A percentile compares a stretch with the other conserved stretches of the same genome.
phyloP scores from a whole-genome alignment of 2,113 vertebrate species.

The Guaruba guarouba region DNA sequence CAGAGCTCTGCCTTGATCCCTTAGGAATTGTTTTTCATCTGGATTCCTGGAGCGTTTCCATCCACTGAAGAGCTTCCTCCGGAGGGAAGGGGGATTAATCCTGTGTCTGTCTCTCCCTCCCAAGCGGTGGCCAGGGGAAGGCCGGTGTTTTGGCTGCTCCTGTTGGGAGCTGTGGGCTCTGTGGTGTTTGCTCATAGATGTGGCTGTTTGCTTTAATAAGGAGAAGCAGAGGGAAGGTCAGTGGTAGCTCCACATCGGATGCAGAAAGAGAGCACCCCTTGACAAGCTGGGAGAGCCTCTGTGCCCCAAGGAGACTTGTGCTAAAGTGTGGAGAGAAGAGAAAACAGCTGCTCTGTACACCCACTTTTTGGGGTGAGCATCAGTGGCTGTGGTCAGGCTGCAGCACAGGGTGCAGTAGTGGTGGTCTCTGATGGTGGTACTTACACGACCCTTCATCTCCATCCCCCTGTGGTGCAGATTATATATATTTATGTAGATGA shows the following conservation, averaged over 20 bases:
- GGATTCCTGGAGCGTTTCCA: slow-evolving; percentile 29
- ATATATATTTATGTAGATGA: too few relatives aligned
- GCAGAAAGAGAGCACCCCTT: background rate
- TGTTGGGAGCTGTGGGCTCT: background rate
- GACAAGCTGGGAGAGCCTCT: background rate
- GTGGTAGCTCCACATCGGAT: background rate
- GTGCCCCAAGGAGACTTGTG: background rate
- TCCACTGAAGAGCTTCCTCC: background rate
- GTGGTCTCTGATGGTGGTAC: background rate
- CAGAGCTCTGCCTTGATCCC: background rate
- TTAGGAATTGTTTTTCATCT: background rate
- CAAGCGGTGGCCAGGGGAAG: rapidly evolving
- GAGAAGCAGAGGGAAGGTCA: background rate
- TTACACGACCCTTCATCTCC: background rate
- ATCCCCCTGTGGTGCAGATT: background rate
- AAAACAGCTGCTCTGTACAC: rapidly evolving
- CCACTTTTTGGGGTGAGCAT: background rate
- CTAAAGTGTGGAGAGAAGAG: rapidly evolving
- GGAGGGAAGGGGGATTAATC: background rate
- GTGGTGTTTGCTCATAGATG: background rate
- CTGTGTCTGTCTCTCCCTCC: background rate
- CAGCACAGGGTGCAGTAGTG: rapidly evolving
- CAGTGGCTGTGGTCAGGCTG: background rate
- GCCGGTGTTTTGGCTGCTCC: background rate
- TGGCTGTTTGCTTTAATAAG: background rate